Conservation (phyloP, 2,113 vertebrate species). For the Cranoglanis bouderius region DNA sequence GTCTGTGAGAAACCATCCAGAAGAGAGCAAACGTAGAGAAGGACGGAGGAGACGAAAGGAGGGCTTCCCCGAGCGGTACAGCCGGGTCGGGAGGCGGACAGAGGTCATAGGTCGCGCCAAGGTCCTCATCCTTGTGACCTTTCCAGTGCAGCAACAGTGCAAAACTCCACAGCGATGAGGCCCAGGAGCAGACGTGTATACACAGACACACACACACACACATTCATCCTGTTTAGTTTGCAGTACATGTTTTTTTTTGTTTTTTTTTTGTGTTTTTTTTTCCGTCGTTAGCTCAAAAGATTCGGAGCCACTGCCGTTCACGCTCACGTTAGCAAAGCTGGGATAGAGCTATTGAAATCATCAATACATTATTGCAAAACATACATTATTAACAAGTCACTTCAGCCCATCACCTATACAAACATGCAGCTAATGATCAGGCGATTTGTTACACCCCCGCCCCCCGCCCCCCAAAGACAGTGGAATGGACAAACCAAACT, state of each 20-base stretch:
- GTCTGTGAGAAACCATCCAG: conserved; percentile 59
- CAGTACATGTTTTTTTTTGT: conserved; percentile 49
- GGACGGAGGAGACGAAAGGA: conserved; percentile 58
- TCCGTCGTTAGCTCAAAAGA: conserved; percentile 60
- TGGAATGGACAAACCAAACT: conserved; percentile 13
- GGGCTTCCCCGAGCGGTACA: conserved; percentile 64
- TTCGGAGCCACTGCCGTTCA: conserved; percentile 70
- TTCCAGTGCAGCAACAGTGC: conserved; percentile 51
- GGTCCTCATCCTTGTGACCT: conserved; percentile 40
- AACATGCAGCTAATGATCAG: conserved; percentile 78
- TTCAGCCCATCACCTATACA: conserved; percentile 74
- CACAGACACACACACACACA: neutral
- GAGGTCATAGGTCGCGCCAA: conserved; percentile 28
- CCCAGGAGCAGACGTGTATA: conserved; percentile 4
- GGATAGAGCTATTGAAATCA: conserved; percentile 74
- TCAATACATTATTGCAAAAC: conserved; percentile 81
- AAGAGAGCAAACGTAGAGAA: neutral
- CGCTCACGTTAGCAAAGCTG: conserved; percentile 73
- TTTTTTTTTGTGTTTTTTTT: neutral
- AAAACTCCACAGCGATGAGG: conserved; percentile 46
- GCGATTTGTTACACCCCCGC: too few relatives aligned
- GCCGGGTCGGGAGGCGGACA: conserved; percentile 53
- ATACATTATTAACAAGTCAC: conserved; percentile 79
- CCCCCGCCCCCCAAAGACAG: too few relatives aligned
- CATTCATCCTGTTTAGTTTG: conserved; percentile 53